Conservation (phyloP, 2,888 invertebrate species). For the Caenorhabditis panamensis region DNA sequence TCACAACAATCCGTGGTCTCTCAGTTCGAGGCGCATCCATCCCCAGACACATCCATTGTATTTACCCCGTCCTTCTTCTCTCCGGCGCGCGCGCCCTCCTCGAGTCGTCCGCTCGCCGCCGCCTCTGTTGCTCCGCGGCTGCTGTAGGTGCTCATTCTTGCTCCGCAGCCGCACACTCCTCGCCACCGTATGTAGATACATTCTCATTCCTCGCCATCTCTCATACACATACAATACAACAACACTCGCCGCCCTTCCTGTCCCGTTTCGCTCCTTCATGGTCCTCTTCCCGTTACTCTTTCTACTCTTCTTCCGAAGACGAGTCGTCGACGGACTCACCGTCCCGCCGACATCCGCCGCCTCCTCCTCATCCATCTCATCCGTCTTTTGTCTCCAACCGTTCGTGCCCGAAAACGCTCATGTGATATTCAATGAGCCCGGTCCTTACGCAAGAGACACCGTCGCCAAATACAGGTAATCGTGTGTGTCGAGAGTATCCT, state of each 20-base stretch:
- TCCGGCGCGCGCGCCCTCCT: constrained; percentile 35
- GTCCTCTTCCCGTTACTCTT: constrained; percentile 44
- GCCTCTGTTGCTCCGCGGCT: constrained; percentile 1
- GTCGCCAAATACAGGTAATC: constrained; percentile 85
- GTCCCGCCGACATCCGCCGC: constrained; percentile 30
- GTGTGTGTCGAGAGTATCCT: not conserved
- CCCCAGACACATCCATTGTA: constrained; percentile 49
- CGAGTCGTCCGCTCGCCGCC: constrained; percentile 29
- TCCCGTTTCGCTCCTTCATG: constrained; percentile 20
- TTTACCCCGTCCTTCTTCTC: constrained; percentile 28
- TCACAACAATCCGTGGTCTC: constrained; percentile 20
- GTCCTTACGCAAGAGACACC: constrained; percentile 86
- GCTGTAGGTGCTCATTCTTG: constrained; percentile 22
- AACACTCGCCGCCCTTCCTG: constrained; percentile 3
- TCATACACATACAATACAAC: constrained; percentile 29
- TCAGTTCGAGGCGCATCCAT: constrained; percentile 4
- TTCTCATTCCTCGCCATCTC: constrained; percentile 33
- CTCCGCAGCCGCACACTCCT: constrained; percentile 18
- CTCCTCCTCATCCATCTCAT: not conserved
- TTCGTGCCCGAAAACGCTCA: constrained; percentile 85
- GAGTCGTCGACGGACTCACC: constrained; percentile 24
- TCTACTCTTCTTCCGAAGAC: constrained; percentile 55
- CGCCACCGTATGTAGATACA: constrained; percentile 53
- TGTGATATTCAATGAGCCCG: constrained; percentile 83
- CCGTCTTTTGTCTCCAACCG: constrained; percentile 73